Conservation (phyloP, 2,113 vertebrate genomes). For the Rhizomys pruinosus region DNA sequence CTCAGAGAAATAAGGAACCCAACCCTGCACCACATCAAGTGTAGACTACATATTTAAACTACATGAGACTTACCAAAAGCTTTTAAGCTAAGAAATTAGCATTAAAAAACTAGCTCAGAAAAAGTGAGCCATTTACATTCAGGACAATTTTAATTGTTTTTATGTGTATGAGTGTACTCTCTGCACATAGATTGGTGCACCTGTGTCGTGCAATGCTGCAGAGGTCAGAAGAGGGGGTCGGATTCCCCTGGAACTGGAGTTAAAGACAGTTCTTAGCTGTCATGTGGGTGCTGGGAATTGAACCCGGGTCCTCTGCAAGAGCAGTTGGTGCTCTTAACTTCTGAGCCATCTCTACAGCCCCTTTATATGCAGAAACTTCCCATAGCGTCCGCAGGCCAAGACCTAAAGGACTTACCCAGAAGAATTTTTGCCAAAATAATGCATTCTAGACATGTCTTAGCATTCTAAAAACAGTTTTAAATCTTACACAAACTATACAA, state of each 20-base stretch:
- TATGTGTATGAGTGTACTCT: too few species aligned
- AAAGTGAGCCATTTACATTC: background rate
- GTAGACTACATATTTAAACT: slow-evolving; percentile 42
- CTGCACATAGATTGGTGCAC: too few species aligned
- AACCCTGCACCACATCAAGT: background rate
- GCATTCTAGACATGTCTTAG: too few species aligned
- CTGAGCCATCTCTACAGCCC: too few species aligned
- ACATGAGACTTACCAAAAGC: background rate
- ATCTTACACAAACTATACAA: background rate
- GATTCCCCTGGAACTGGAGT: too few species aligned
- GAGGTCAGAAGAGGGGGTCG: too few species aligned
- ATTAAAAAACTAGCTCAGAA: background rate
- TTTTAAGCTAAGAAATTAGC: slow-evolving; percentile 11
- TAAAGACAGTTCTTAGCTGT: too few species aligned
- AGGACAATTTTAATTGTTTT: background rate
- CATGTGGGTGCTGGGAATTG: too few species aligned
- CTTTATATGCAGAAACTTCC: background rate
- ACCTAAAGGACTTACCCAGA: background rate
- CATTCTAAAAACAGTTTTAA: background rate
- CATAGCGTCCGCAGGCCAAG: background rate
- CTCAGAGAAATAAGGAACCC: slow-evolving; percentile 12
- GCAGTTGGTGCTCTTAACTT: too few species aligned
- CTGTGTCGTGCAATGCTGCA: too few species aligned
- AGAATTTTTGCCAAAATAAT: background rate
- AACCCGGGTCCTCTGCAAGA: too few species aligned